Conservation (phyloP, 2,113 vertebrate species). For the Chloropsis hardwickii region DNA sequence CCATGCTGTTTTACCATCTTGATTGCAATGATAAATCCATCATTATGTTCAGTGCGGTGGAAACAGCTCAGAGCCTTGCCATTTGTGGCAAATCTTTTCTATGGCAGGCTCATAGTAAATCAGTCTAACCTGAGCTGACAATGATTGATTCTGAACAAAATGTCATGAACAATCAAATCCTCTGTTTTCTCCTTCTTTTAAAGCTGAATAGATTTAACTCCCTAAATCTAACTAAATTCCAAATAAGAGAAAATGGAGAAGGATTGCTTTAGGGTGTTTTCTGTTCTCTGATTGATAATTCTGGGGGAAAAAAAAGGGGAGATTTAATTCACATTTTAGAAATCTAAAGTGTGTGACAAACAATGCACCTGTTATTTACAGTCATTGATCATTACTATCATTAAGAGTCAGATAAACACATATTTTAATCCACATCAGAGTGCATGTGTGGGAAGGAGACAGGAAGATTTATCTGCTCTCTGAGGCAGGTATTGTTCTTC, state of each 20-base stretch:
- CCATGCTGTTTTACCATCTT: conserved; percentile 70
- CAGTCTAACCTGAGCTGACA: conserved; percentile 63
- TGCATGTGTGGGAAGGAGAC: not conserved
- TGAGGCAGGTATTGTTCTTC: conserved; percentile 10
- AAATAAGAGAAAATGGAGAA: conserved; percentile 5
- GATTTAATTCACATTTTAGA: not conserved
- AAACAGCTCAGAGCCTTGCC: conserved; percentile 45
- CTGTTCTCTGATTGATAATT: not conserved
- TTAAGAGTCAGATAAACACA: conserved; percentile 7
- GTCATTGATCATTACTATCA: conserved; percentile 32
- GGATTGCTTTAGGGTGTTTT: not conserved
- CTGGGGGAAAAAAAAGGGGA: not conserved
- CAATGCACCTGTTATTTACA: not conserved
- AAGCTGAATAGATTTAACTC: conserved; percentile 44
- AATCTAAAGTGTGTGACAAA: not conserved
- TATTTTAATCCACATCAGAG: conserved; percentile 46
- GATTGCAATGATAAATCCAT: conserved; percentile 74
- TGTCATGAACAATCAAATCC: conserved; percentile 69
- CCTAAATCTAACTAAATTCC: conserved; percentile 39
- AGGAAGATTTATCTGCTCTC: conserved; percentile 45
- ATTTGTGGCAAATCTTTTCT: conserved; percentile 58
- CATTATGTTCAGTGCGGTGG: conserved; percentile 42
- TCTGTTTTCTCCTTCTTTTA: conserved; percentile 36
- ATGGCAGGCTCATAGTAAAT: conserved; percentile 61
- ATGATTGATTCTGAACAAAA: conserved; percentile 70